Percentiles rank a stretch among this genome's conserved stretches.
Conservation (phyloP, 2,888 invertebrate genomes). For the Catocala nupta region DNA sequence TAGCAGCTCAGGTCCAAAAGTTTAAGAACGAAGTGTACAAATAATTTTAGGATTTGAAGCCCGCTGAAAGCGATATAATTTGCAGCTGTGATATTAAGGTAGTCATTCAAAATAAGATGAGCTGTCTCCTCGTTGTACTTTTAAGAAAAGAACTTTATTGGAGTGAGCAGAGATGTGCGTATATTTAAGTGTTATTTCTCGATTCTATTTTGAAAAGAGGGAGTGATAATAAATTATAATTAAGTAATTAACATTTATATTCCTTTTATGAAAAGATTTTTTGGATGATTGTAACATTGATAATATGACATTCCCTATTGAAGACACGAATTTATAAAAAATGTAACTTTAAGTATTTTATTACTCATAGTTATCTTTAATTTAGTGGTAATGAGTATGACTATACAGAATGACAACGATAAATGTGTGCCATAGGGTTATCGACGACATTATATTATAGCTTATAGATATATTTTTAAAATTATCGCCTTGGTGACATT, state of each 20-base stretch:
- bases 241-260: conserved; percentile 16
- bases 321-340: conserved; percentile 32
- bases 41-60: conserved; percentile 48
- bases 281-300: conserved; percentile 26
- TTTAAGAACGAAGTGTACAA: conserved; percentile 53
- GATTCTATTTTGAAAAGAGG: conserved; percentile 33
- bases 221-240: conserved; percentile 29
- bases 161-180: background rate
- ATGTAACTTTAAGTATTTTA: conserved; percentile 8
- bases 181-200: conserved; percentile 31
- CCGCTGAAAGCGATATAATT: conserved; percentile 65
- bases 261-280: conserved; percentile 20
- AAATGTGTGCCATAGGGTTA: conserved; percentile 1
- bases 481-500: too few species aligned
- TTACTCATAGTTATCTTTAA: conserved; percentile 9
- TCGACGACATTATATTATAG: too few species aligned
- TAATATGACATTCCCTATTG: conserved; percentile 39
- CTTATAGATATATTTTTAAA: too few species aligned
- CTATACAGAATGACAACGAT: background rate
- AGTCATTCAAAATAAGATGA: conserved; percentile 57
- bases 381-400: conserved; percentile 16
- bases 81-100: conserved; percentile 80
- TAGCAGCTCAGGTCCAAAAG: conserved; percentile 61
- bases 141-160: conserved; percentile 13
- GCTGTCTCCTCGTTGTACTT: conserved; percentile 20